Evolutionary conservation across 2,113 vertebrate species (phyloP), one percentile per base, ranked within the genome.

Genomic region (Callionymus lyra): DNA sequence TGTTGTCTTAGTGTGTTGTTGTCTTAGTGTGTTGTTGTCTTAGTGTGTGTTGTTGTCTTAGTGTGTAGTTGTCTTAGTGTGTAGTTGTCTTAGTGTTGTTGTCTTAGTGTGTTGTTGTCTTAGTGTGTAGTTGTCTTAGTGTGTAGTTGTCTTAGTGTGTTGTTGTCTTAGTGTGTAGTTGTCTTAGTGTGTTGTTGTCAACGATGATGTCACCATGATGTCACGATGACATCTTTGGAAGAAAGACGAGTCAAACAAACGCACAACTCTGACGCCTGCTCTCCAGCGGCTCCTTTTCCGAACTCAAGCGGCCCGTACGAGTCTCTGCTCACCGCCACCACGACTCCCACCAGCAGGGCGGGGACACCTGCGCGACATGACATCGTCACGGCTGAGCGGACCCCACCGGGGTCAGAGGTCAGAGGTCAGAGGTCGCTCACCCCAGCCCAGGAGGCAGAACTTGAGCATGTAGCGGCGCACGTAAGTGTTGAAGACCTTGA

Each of bases 401-500:
- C 15, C 9, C 37, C n/a, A n/a, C n/a, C n/a, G n/a, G n/a, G n/a
- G n/a, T n/a, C n/a, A n/a, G n/a, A 10, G 17, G 1, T 19, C 16
- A 16, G 10, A 12, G 38, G 17, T 12, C 16, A 12, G 38, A 17
- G 14, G 9, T 10, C 16, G 17, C 44, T 37, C 34, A 97, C 95
- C 95, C 95, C 95, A 99, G 59, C 95, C 94, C 15, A 97, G 75
- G 40, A 96, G 72, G 85, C 93, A 98, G 70, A 97, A 98, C 76
- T 99, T 99, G 38, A 98, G 84, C 65, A 99, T 93, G 52, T 99
- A 99, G 53, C 93, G 59, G 16, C 90, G 86, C 35, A 99, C 94
- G 47, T 99, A 99, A 0, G 93, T 99, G 79, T 99, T 98, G 70
- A 99, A 99, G 6, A 99, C 95, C 70, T 98, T 98, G 51, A 99